Percentiles rank a stretch among this genome's conserved stretches.
These are phyloP conservation scores for Antechinus stuartii DNA, from an alignment of 2,113 vertebrate genomes.

Conservation along the genomic window DNA sequence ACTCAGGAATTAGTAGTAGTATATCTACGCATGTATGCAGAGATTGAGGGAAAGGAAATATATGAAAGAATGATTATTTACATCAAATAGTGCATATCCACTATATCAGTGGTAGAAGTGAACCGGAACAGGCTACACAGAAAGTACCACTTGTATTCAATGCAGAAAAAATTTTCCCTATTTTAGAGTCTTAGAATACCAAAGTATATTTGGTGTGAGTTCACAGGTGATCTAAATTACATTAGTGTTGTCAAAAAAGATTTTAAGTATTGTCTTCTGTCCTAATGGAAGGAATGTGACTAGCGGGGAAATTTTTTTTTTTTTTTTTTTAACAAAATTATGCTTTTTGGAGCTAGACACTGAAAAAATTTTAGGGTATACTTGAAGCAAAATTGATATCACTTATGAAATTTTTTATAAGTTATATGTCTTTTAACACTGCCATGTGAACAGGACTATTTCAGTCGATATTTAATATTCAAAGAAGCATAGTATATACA, in stretches of 20 bases:
- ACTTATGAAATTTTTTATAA: background rate
- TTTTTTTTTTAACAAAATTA: background rate
- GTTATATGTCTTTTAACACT: background rate
- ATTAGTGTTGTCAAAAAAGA: background rate
- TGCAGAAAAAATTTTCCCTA: background rate
- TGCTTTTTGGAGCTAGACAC: background rate
- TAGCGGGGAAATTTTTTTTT: no score
- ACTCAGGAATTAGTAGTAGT: background rate
- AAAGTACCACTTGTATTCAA: background rate
- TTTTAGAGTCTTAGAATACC: background rate
- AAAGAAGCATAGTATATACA: background rate
- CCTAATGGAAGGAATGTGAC: background rate
- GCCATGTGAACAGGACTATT: background rate
- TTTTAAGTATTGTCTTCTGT: background rate
- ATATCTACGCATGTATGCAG: background rate
- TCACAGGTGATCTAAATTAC: background rate
- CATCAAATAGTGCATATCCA: background rate
- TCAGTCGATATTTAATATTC: background rate
- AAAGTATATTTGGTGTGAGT: background rate
- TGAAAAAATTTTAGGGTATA: background rate
- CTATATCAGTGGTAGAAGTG: background rate
- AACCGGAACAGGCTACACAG: background rate
- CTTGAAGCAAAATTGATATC: background rate
- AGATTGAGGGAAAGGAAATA: background rate
- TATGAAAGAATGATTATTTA: background rate